Percentiles rank a stretch among this genome's conserved stretches.
These are phyloP conservation scores for Listronotus bonariensis DNA, from an alignment of 1,140 invertebrate genomes.

Conservation along the genomic window DNA sequence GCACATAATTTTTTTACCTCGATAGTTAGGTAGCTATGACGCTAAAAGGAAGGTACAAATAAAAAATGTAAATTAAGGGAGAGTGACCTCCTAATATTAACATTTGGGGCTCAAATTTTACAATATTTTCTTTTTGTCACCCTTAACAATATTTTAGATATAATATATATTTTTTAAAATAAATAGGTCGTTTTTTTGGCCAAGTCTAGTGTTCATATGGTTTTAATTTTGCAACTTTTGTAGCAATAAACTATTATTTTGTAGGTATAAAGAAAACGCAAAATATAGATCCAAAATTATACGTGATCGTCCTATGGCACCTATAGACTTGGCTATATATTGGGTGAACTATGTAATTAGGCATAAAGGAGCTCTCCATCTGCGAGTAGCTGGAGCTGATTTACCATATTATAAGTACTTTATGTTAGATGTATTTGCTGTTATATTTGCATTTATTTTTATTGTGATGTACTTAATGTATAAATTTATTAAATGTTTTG, in stretches of 20 bases:
- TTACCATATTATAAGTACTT: conserved; percentile 60
- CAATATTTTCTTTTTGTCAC: too few relatives aligned
- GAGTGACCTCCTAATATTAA: too few relatives aligned
- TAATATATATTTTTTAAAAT: too few relatives aligned
- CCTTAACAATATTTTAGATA: too few relatives aligned
- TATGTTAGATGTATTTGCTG: conserved; percentile 49
- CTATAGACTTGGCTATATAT: conserved; percentile 66
- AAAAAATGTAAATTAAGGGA: too few relatives aligned
- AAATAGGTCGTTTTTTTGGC: too few relatives aligned
- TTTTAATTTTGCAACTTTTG: not conserved
- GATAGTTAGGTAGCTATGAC: too few relatives aligned
- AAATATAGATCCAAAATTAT: conserved; percentile 60
- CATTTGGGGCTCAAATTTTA: too few relatives aligned
- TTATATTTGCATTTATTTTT: not conserved
- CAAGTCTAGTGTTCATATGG: not conserved
- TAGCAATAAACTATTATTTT: not conserved
- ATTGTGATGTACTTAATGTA: too few relatives aligned
- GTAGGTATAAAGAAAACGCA: conserved; percentile 49
- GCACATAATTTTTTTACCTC: too few relatives aligned
- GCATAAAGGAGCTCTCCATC: conserved; percentile 68
- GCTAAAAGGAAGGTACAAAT: too few relatives aligned
- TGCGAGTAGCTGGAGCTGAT: conserved; percentile 63
- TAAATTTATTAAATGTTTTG: too few relatives aligned
- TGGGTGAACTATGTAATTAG: conserved; percentile 73
- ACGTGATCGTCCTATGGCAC: conserved; percentile 59